Conservation (phyloP, 2,888 invertebrate genomes). For the Drosophila ezoana region DNA sequence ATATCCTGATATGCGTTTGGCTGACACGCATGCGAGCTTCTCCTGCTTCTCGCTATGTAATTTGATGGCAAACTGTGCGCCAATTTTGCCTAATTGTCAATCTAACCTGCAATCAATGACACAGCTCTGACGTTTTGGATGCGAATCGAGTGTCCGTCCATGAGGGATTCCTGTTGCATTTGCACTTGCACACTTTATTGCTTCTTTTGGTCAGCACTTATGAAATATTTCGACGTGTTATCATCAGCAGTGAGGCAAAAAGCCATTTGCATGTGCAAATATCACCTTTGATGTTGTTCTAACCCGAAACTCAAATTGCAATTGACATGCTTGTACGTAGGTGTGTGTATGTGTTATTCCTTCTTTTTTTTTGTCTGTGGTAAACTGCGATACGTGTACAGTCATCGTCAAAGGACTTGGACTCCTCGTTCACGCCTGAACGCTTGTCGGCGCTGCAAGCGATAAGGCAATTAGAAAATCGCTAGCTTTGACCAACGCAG, state of each 20-base stretch:
- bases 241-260: slow-evolving; percentile 55
- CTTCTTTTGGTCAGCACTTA: slow-evolving; percentile 63
- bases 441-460: slow-evolving; percentile 76
- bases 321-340: slow-evolving; percentile 40
- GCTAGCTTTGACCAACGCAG: slow-evolving; percentile 38
- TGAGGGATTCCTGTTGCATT: slow-evolving; percentile 11
- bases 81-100: slow-evolving; percentile 60
- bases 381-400: slow-evolving; percentile 63
- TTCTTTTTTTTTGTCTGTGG: slow-evolving; percentile 25
- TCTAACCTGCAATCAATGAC: slow-evolving; percentile 58
- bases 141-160: slow-evolving; percentile 27
- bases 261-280: slow-evolving; percentile 64
- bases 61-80: slow-evolving; percentile 54
- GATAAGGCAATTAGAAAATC: slow-evolving; percentile 82
- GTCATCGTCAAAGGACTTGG: slow-evolving; percentile 76
- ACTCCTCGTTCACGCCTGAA: slow-evolving; percentile 53
- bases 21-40: slow-evolving; percentile 21
- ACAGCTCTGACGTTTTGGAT: slow-evolving; percentile 23
- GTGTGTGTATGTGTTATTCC: slow-evolving; percentile 23
- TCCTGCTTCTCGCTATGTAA: slow-evolving; percentile 24
- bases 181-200: slow-evolving; percentile 48
- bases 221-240: slow-evolving; percentile 65
- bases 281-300: slow-evolving; percentile 55
- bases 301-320: slow-evolving; percentile 57
- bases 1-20: slow-evolving; percentile 8